Evolutionary conservation across 2,797 vertebrate species (phyloP).

Genomic region (Apodemus agrarius): DNA sequence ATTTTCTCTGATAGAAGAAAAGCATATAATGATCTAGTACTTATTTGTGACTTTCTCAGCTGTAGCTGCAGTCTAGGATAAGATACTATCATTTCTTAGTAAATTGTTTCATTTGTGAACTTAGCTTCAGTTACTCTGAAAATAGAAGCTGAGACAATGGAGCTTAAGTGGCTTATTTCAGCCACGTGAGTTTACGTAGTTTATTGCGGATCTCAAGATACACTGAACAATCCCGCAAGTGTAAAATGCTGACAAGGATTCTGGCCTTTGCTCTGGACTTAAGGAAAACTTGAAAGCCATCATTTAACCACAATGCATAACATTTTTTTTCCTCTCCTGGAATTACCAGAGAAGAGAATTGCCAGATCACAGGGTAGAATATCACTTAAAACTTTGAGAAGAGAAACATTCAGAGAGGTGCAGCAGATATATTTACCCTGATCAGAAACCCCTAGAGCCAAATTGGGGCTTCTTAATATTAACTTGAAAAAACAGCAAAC

Average conservation of each 20-base stretch:
- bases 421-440: not conserved
- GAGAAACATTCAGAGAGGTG: not conserved
- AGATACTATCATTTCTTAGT: not conserved
- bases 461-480: not conserved
- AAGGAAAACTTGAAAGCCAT: not conserved
- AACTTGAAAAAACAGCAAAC: not conserved
- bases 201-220: slow-evolving; percentile 14
- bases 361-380: not conserved
- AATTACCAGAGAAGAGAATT: not conserved
- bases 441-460: not conserved
- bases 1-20: slow-evolving; percentile 35
- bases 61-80: not conserved
- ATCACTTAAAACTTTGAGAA: not conserved
- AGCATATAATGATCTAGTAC: not conserved
- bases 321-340: not conserved
- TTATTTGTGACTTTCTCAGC: not conserved
- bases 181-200: not conserved
- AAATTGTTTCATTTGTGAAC: not conserved
- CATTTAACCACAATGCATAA: not conserved
- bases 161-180: not conserved
- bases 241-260: not conserved
- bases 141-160: not conserved
- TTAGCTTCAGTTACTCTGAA: not conserved
- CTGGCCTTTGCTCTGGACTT: not conserved
- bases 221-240: not conserved